Evolutionary conservation across 2,797 vertebrate species (phyloP).

Genomic region (Bucorvus abyssinicus): DNA sequence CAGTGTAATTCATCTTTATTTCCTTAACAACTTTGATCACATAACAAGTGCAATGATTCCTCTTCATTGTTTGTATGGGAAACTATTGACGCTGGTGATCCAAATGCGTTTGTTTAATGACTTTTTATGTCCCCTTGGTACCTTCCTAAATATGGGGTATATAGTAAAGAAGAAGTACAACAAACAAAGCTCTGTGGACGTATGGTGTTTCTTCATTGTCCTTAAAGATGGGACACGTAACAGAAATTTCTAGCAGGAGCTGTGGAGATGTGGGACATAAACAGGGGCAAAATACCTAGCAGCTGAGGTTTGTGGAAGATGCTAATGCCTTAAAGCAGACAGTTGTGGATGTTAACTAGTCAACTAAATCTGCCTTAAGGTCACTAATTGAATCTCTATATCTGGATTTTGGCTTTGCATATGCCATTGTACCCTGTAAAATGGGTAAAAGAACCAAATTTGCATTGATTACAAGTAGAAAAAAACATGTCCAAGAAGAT

Average conservation of each 20-base stretch:
- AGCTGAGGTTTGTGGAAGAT: not conserved
- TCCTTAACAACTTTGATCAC: slow-evolving; percentile 30
- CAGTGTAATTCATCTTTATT: slow-evolving; percentile 43
- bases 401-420: slow-evolving; percentile 12
- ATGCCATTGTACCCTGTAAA: not conserved
- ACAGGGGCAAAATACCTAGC: not conserved
- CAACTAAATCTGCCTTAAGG: slow-evolving; percentile 14
- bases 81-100: slow-evolving; percentile 21
- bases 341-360: not conserved
- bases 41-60: slow-evolving; percentile 23
- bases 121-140: not conserved
- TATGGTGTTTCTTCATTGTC: not conserved
- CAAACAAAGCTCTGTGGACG: not conserved
- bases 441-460: not conserved
- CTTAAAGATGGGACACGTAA: not conserved
- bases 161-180: not conserved
- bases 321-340: not conserved
- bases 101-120: slow-evolving; percentile 19
- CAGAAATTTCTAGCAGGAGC: not conserved
- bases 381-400: not conserved
- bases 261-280: not conserved
- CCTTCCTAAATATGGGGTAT: not conserved
- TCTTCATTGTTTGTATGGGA: slow-evolving; percentile 1
- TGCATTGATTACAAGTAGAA: not conserved
- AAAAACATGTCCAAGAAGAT: not conserved